phyloP scores from a whole-genome alignment of 2,888 invertebrate species.

The Rotaria sp. region DNA sequence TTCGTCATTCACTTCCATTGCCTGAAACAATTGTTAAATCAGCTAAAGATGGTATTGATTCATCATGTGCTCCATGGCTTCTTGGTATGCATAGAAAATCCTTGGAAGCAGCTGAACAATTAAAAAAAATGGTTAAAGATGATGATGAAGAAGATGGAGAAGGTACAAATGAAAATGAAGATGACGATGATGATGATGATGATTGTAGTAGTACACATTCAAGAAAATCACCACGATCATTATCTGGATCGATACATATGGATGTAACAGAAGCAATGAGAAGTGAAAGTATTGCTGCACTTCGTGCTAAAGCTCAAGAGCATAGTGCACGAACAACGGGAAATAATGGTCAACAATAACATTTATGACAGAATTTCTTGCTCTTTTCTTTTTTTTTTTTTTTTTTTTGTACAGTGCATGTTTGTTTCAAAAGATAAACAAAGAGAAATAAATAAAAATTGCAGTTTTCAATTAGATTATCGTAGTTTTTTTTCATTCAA shows the following conservation, averaged over 20 bases:
- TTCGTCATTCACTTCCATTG: constrained; percentile 90
- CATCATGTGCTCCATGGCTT: constrained; percentile 39
- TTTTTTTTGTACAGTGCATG: constrained; percentile 19
- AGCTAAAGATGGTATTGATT: constrained; percentile 38
- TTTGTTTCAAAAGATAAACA: not conserved
- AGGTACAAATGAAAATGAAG: not conserved
- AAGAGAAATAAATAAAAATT: not conserved
- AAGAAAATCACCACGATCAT: not conserved
- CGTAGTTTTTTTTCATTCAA: no score
- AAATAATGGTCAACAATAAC: not conserved
- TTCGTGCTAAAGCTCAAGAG: constrained; percentile 30
- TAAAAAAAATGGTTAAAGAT: constrained; percentile 32
- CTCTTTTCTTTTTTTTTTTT: not conserved
- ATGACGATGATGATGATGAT: not conserved
- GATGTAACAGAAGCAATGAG: not conserved
- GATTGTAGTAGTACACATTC: constrained; percentile 25
- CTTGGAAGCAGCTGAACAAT: constrained; percentile 40
- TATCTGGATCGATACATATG: not conserved
- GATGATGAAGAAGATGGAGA: not conserved
- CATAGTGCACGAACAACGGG: constrained; percentile 20
- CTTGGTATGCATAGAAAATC: constrained; percentile 40
- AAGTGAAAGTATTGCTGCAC: constrained; percentile 29
- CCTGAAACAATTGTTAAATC: constrained; percentile 64
- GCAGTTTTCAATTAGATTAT: not conserved
- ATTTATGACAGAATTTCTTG: not conserved